Conservation (phyloP, 2,888 invertebrate species). For the Balanococcus diminutus region DNA sequence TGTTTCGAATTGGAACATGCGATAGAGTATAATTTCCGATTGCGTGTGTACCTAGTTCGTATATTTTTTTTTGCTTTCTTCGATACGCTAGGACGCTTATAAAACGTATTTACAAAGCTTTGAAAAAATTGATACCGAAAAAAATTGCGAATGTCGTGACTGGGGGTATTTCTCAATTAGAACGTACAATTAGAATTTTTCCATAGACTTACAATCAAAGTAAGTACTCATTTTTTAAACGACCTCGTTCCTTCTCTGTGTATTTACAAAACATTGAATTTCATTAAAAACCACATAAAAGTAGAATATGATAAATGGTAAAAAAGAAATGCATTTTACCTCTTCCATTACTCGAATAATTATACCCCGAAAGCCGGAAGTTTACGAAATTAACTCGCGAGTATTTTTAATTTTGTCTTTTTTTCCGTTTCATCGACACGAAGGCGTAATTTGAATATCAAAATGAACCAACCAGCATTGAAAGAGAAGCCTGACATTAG, state of each 20-base stretch:
- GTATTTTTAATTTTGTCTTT: conserved; percentile 2
- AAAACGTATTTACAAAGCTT: neutral
- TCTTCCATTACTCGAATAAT: neutral
- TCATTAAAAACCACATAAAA: neutral
- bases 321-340: neutral
- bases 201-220: neutral
- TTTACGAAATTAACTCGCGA: conserved; percentile 5
- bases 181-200: neutral
- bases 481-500: neutral
- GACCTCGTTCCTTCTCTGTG: neutral
- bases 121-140: neutral
- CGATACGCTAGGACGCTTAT: neutral
- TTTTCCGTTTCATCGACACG: conserved; percentile 11
- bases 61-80: neutral
- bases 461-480: neutral
- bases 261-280: neutral
- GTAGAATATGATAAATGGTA: neutral
- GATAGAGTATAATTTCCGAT: conserved; percentile 16
- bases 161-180: neutral
- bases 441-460: conserved; percentile 18
- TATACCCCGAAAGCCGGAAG: conserved; percentile 1
- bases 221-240: neutral
- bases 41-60: neutral
- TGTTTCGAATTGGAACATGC: neutral
- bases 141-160: neutral